phyloP scores from a whole-genome alignment of 2,888 invertebrate genomes.

The Rutpela maculata region DNA sequence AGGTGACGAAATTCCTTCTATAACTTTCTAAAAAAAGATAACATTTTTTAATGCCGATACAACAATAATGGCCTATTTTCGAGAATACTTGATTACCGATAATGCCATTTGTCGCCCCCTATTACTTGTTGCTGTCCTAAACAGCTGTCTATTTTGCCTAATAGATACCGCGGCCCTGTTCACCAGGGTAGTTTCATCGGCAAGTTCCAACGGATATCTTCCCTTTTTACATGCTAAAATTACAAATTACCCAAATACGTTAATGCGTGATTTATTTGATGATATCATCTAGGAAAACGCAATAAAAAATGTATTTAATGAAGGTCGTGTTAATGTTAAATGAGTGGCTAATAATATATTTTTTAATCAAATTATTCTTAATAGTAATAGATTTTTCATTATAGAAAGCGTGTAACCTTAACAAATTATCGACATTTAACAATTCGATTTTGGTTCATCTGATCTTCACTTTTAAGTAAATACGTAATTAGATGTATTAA shows the following conservation, averaged over 20 bases:
- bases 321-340: slow-evolving; percentile 1
- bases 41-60: no score
- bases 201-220: no score
- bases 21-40: no score
- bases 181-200: no score
- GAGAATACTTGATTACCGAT: no score
- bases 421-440: slow-evolving; percentile 3
- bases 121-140: no score
- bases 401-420: neutral
- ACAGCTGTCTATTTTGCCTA: no score
- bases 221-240: neutral
- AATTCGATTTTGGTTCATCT: neutral
- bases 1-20: no score
- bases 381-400: slow-evolving; percentile 7
- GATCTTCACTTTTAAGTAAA: neutral
- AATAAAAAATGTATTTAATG: neutral
- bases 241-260: neutral
- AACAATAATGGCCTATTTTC: no score
- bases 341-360: neutral
- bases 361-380: neutral
- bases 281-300: neutral
- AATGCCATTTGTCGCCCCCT: no score
- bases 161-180: no score
- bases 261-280: neutral
- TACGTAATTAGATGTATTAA: neutral